A percentile compares a stretch with the other conserved stretches of the same genome.
Conservation (phyloP, 1,140 invertebrate species). For the Dinothrombium tinctorium region DNA sequence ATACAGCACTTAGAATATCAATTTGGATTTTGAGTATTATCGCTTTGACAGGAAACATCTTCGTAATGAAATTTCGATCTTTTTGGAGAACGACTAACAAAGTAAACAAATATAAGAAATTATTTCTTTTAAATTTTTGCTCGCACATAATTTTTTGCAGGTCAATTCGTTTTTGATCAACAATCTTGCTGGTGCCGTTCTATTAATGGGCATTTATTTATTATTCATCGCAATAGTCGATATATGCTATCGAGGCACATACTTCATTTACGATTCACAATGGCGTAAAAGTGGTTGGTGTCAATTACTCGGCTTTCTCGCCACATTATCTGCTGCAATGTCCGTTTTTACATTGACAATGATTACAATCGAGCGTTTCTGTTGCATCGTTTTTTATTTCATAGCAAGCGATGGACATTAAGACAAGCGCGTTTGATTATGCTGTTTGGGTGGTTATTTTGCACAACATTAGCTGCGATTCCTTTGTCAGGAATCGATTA, state of each 20-base stretch:
- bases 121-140: no score
- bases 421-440: conserved; percentile 30
- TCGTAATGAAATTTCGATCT: no score
- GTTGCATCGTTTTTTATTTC: conserved; percentile 30
- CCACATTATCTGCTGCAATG: conserved; percentile 37
- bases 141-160: conserved; percentile 20
- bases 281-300: conserved; percentile 29
- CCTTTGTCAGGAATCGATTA: conserved; percentile 17
- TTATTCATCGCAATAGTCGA: conserved; percentile 42
- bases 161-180: conserved; percentile 33
- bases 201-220: conserved; percentile 51
- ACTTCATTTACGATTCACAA: conserved; percentile 25
- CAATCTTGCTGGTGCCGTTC: conserved; percentile 49
- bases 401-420: conserved; percentile 28
- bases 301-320: conserved; percentile 33
- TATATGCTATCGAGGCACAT: conserved; percentile 28
- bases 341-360: conserved; percentile 36
- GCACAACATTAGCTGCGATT: conserved; percentile 28
- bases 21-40: conserved; percentile 39
- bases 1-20: conserved; percentile 26
- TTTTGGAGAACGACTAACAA: no score
- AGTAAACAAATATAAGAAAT: no score
- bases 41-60: conserved; percentile 33
- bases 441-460: conserved; percentile 35
- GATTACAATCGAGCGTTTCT: conserved; percentile 30